Conservation (phyloP, 2,113 vertebrate species). For the Siniperca chuatsi region DNA sequence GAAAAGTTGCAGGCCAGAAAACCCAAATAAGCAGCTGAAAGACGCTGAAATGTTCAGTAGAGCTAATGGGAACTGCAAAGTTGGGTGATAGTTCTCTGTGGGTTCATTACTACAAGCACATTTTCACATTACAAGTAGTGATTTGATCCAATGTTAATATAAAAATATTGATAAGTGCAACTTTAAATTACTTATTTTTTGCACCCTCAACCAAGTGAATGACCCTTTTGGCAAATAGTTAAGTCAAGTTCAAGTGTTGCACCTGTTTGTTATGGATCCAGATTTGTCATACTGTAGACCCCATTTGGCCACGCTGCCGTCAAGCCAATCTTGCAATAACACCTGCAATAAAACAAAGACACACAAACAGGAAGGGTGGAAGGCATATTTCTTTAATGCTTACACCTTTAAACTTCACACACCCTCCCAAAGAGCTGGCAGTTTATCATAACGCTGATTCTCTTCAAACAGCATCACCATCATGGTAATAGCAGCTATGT, state of each 20-base stretch:
- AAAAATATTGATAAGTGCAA: not conserved
- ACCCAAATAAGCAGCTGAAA: not conserved
- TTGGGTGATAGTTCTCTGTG: not conserved
- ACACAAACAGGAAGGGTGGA: not conserved
- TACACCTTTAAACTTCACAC: not conserved
- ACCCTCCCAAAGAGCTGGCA: not conserved
- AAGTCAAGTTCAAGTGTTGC: not conserved
- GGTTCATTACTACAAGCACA: not conserved
- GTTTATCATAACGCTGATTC: not conserved
- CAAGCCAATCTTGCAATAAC: not conserved
- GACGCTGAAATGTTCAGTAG: not conserved
- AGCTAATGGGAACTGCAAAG: not conserved
- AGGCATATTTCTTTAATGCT: not conserved
- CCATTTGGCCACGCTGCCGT: not conserved
- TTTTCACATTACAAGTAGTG: not conserved
- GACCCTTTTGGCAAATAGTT: not conserved
- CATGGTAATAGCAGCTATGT: not conserved
- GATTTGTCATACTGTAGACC: not conserved
- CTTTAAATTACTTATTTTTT: not conserved
- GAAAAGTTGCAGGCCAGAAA: no score
- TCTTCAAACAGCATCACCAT: slow-evolving; percentile 6
- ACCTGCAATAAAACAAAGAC: not conserved
- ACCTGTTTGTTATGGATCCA: not conserved
- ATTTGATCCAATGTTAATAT: not conserved
- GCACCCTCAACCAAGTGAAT: not conserved